These are phyloP conservation scores for Heliconius aoede DNA, from an alignment of 2,888 invertebrate species.

Conservation along the genomic window DNA sequence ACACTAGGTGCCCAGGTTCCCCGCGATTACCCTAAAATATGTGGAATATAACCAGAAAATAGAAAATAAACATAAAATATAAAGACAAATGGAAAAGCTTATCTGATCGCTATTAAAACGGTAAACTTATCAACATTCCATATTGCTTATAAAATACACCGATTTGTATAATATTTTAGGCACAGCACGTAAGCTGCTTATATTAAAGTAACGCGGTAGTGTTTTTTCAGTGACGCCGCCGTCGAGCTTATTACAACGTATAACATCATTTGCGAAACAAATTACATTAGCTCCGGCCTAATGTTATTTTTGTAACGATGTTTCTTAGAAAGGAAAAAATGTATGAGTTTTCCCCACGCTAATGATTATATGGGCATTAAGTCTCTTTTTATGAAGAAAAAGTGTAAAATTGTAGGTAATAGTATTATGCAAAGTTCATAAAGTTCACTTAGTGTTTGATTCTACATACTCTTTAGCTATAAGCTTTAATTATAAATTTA, in stretches of 20 bases:
- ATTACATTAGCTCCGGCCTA: conserved; percentile 59
- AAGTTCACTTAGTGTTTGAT: conserved; percentile 13
- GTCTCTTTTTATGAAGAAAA: conserved; percentile 34
- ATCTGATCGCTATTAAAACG: not conserved
- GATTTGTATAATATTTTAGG: conserved; percentile 60
- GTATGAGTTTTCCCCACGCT: conserved; percentile 47
- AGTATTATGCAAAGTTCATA: conserved; percentile 6
- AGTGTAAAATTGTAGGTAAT: conserved; percentile 5
- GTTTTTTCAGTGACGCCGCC: conserved; percentile 44
- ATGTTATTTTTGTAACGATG: conserved; percentile 45
- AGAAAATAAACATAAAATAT: not conserved
- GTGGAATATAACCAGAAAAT: too few relatives aligned
- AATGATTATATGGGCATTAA: conserved; percentile 47
- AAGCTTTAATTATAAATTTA: not conserved
- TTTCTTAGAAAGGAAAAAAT: conserved; percentile 54
- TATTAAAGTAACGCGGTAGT: conserved; percentile 43
- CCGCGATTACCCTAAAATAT: too few relatives aligned
- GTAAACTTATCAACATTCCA: conserved; percentile 1
- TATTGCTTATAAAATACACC: conserved; percentile 13
- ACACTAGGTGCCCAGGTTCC: too few relatives aligned
- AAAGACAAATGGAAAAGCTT: not conserved
- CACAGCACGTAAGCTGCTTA: conserved; percentile 49
- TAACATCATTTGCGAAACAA: conserved; percentile 68
- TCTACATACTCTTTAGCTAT: not conserved
- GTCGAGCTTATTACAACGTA: conserved; percentile 50